Base-by-base conservation (phyloP, 2,888 invertebrate species). In the Muscina levida region DNA sequence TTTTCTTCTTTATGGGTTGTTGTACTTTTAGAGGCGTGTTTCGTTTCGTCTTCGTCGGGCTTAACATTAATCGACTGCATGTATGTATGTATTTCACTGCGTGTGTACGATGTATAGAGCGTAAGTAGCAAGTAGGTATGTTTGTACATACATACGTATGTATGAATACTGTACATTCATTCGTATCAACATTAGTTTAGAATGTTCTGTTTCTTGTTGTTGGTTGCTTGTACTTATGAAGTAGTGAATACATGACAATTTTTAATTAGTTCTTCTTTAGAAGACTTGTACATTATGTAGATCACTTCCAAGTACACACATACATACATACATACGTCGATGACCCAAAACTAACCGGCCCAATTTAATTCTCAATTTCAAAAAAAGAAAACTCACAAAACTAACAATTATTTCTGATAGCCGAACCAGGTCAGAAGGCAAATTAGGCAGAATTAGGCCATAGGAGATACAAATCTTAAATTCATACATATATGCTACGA, bases 131-230 rank as follows among this genome's bases (percentile, higher is more conserved):
- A n/a, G 5, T 24, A 26, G 37, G n/a, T 37, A 46, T 46, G 42
- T n/a, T 24, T 51, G 26, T 68, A 48, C 15, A 56, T 65, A 56
- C 48, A 67, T 59, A 74, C 15, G 48, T 39, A 51, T 53, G 17
- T 24, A 42, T 24, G 39, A 31, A 62, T 67, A 19, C 31, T 37
- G 26, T 67, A 66, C n/a, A 37, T 51, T 31, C 31, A 17, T 48
- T 17, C 53, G 6, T 70, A 59, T 26, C 65, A 57, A 42, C 26
- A 24, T 24, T 73, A 44, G 2, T n/a, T 2, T 17, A 22, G 11
- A 6, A 39, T n/a, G n/a, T n/a, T n/a, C n/a, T n/a, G n/a, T n/a
- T n/a, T n/a, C n/a, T n/a, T n/a, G 24, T 46, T 65, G 24, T 65
- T 46, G 42, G 24, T 65, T 46, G 44, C 8, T 46, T 42, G 13